These are phyloP conservation scores for Schizopygopsis malacanthus DNA, from an alignment of 2,797 vertebrate species.

Conservation along the genomic window DNA sequence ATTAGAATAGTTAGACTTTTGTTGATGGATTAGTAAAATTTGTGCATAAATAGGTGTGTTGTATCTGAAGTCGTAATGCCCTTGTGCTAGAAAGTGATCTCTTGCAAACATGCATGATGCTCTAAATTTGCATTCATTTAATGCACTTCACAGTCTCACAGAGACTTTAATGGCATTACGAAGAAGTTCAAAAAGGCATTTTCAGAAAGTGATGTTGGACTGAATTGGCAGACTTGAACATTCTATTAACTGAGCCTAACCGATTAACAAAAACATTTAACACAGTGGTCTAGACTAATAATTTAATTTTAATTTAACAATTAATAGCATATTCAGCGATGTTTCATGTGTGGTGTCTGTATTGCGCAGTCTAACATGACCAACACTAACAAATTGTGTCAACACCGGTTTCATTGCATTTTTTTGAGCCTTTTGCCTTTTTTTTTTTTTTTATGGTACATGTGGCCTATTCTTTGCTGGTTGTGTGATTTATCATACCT, in stretches of 20 bases:
- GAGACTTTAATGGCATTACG: conserved; percentile 24
- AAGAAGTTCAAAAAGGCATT: background rate
- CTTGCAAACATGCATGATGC: conserved; percentile 1
- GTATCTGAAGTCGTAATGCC: conserved; percentile 17
- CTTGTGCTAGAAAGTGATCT: conserved; percentile 27
- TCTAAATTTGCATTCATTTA: conserved; percentile 6
- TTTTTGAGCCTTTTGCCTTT: background rate
- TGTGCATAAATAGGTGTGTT: conserved; percentile 5
- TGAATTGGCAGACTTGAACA: background rate
- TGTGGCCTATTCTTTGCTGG: conserved; percentile 59
- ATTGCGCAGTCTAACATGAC: conserved; percentile 21
- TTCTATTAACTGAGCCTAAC: conserved; percentile 15
- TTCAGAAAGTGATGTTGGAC: background rate
- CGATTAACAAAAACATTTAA: background rate
- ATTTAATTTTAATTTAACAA: conserved; percentile 1
- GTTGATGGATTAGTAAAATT: conserved; percentile 8
- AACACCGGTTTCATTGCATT: background rate
- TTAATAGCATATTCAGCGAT: conserved; percentile 14
- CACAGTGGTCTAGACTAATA: background rate
- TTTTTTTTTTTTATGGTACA: conserved; percentile 39
- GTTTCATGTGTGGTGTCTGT: conserved; percentile 33
- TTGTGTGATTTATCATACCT: conserved; percentile 61
- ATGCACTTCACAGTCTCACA: conserved; percentile 25
- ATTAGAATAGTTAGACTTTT: conserved; percentile 5
- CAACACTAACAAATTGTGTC: conserved; percentile 49